Evolutionary conservation across 2,797 vertebrate genomes (phyloP).

Genomic region (Nyctibius grandis): DNA sequence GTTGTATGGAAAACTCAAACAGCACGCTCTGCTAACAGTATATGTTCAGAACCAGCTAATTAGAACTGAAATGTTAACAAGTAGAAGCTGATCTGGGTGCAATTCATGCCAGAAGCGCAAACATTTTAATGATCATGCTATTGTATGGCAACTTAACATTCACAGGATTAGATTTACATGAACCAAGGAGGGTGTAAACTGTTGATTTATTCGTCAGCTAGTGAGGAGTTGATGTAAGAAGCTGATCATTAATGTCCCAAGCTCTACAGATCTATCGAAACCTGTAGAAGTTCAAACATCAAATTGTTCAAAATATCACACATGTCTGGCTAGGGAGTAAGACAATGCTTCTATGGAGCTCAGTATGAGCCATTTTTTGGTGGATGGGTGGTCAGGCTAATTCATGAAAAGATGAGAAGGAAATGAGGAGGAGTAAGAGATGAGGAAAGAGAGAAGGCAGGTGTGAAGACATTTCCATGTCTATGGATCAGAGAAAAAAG

Average conservation of each 20-base stretch:
- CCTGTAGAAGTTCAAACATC: not conserved
- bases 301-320: not conserved
- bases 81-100: not conserved
- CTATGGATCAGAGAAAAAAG: not conserved
- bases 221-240: not conserved
- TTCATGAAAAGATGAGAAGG: not conserved
- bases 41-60: not conserved
- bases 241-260: not conserved
- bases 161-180: not conserved
- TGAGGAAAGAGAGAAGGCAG: not conserved
- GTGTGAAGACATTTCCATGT: not conserved
- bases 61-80: not conserved
- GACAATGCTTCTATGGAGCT: not conserved
- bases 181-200: not conserved
- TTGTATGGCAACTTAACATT: not conserved
- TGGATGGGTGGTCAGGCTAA: fast-evolving
- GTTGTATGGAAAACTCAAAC: not conserved
- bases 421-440: not conserved
- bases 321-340: fast-evolving
- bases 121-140: not conserved
- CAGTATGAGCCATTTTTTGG: not conserved
- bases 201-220: not conserved
- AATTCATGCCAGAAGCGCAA: not conserved
- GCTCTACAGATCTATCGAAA: not conserved
- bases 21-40: not conserved